A percentile compares a stretch with the other conserved stretches of the same genome.
Evolutionary conservation across 2,888 invertebrate species (phyloP).

Genomic region (Machimus atricapillus): DNA sequence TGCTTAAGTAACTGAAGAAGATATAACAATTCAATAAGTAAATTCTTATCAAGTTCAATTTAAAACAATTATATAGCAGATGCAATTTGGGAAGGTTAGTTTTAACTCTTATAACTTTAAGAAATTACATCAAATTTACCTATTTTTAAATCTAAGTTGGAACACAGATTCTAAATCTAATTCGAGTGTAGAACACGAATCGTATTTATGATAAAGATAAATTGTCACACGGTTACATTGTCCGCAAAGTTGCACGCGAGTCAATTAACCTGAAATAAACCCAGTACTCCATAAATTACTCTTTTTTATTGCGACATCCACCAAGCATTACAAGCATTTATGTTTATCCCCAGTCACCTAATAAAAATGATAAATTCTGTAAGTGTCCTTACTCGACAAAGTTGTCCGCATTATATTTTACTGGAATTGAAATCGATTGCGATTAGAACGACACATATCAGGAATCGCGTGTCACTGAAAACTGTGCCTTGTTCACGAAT

Average conservation of each 20-base stretch:
- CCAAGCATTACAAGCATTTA: not conserved
- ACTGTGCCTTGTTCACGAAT: not conserved
- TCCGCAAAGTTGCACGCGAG: not conserved
- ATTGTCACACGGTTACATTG: not conserved
- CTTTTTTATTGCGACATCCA: not conserved
- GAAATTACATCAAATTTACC: too few species aligned
- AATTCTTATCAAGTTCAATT: too few species aligned
- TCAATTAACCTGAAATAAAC: not conserved
- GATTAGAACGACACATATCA: not conserved
- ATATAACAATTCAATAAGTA: too few species aligned
- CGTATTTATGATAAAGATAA: not conserved
- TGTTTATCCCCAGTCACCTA: not conserved
- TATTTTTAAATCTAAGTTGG: too few species aligned
- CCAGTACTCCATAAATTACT: not conserved
- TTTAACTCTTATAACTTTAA: too few species aligned
- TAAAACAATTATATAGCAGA: too few species aligned
- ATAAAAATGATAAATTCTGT: not conserved
- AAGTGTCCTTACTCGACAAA: not conserved
- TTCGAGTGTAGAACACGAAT: too few species aligned
- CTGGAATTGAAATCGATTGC: not conserved
- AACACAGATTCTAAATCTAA: too few species aligned
- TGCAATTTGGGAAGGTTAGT: too few species aligned
- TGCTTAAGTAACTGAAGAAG: too few species aligned
- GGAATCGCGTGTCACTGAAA: not conserved
- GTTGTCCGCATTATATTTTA: not conserved